A percentile compares a stretch with the other conserved stretches of the same genome.
Evolutionary conservation across 2,113 vertebrate genomes (phyloP).

Genomic region (Cygnus buccinator): DNA sequence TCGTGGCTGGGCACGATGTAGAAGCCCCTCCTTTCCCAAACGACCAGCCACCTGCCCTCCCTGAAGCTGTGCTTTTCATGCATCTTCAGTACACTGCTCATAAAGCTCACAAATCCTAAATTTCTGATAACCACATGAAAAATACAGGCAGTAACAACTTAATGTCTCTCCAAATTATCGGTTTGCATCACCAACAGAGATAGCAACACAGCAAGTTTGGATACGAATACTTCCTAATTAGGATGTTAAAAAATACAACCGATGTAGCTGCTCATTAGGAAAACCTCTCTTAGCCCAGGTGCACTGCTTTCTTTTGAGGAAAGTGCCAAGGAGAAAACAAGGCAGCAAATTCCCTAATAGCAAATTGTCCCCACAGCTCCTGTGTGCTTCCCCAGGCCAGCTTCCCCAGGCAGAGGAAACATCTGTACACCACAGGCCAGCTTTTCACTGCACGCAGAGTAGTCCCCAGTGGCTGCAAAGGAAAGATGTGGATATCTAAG

Average conservation of each 20-base stretch:
- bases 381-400: not conserved
- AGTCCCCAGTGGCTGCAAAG: not conserved
- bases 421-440: too few relatives aligned
- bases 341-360: not conserved
- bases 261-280: not conserved
- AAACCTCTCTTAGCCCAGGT: not conserved
- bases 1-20: not conserved
- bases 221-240: rapidly evolving
- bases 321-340: not conserved
- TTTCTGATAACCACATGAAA: rapidly evolving
- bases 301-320: not conserved
- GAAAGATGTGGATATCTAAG: not conserved
- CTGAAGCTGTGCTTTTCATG: not conserved
- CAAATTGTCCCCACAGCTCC: not conserved
- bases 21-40: not conserved
- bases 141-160: not conserved
- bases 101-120: not conserved
- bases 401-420: too few relatives aligned
- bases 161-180: not conserved
- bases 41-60: not conserved
- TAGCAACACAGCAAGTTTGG: not conserved
- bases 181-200: not conserved
- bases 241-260: not conserved
- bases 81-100: not conserved
- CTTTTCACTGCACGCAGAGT: not conserved